Evolutionary conservation across 2,113 vertebrate species (phyloP).

Genomic region (Engystomops pustulosus): DNA sequence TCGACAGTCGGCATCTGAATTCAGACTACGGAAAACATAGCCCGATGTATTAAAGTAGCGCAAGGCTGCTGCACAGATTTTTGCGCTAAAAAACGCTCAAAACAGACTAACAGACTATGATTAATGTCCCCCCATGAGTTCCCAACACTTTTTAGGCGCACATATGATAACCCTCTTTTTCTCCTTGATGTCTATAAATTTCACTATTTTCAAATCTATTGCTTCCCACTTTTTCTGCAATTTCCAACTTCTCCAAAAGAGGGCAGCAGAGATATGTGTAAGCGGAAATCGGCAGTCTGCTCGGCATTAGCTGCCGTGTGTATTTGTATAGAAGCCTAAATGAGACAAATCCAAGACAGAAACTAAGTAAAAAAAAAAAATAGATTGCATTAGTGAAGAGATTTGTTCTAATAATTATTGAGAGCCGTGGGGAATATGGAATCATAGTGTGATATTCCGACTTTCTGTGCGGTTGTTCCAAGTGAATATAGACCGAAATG

Average conservation of each 20-base stretch:
- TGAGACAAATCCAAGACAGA: conserved; percentile 44
- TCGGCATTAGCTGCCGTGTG: conserved; percentile 14
- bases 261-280: conserved; percentile 75
- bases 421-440: conserved; percentile 52
- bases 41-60: too few relatives aligned
- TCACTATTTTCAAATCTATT: too few relatives aligned
- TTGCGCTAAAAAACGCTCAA: too few relatives aligned
- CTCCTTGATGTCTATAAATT: too few relatives aligned
- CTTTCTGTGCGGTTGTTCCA: conserved; percentile 31
- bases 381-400: conserved; percentile 56
- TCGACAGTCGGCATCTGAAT: too few relatives aligned
- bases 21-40: too few relatives aligned
- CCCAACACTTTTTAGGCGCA: too few relatives aligned
- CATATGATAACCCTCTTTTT: too few relatives aligned
- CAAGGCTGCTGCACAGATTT: too few relatives aligned
- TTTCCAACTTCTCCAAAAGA: conserved; percentile 70
- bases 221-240: background rate
- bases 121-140: too few relatives aligned
- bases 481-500: conserved; percentile 48
- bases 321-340: conserved; percentile 46
- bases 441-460: conserved; percentile 53
- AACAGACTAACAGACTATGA: too few relatives aligned
- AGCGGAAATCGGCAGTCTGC: background rate
- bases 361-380: conserved; percentile 55
- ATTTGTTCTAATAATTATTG: conserved; percentile 55